Evolutionary conservation across 2,797 vertebrate species (phyloP).

Genomic region (Alectoris magna): DNA sequence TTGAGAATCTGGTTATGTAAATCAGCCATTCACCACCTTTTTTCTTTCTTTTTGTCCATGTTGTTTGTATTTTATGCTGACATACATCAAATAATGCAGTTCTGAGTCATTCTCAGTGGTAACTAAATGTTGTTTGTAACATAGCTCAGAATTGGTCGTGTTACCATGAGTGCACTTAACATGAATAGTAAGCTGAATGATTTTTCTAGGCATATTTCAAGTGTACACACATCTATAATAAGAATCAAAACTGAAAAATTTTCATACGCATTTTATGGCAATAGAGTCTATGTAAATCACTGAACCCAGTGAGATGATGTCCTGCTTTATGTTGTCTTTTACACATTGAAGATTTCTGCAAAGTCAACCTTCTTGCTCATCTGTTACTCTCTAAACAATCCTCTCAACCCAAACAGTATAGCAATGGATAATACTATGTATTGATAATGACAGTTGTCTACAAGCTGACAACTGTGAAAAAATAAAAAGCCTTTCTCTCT

Average conservation of each 20-base stretch:
- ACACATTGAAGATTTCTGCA: neutral
- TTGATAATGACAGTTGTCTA: neutral
- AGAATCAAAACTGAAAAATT: neutral
- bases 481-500: neutral
- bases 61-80: neutral
- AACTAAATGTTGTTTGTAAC: neutral
- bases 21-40: neutral
- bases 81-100: neutral
- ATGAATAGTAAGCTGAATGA: neutral
- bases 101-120: neutral
- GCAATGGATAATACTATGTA: neutral
- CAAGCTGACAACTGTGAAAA: neutral
- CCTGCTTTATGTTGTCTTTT: neutral
- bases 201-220: neutral
- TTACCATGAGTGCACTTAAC: neutral
- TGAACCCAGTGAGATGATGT: neutral
- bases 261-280: neutral
- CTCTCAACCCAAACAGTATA: neutral
- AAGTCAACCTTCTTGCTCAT: neutral
- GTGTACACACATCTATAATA: neutral
- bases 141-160: accelerated
- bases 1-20: neutral
- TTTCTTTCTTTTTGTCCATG: neutral
- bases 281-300: neutral
- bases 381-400: accelerated